These are phyloP conservation scores for Pampus argenteus DNA, from an alignment of 2,797 vertebrate species.

Conservation along the genomic window DNA sequence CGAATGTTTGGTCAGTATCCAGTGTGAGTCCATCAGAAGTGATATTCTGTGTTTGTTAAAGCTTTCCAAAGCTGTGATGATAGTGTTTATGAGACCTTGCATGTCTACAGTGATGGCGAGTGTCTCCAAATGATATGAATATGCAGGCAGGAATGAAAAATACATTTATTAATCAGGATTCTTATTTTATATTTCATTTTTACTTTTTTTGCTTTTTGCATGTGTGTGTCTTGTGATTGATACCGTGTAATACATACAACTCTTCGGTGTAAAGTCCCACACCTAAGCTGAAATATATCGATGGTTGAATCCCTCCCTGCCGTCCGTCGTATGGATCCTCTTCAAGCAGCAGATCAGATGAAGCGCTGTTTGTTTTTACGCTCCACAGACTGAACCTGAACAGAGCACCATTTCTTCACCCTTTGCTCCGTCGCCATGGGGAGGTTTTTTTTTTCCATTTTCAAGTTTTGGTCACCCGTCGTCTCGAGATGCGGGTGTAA, in stretches of 20 bases:
- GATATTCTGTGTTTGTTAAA: conserved; percentile 46
- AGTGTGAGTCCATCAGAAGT: conserved; percentile 50
- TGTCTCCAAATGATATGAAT: conserved; percentile 29
- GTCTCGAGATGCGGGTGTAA: conserved; percentile 8
- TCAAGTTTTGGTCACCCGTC: background rate
- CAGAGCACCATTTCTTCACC: conserved; percentile 15
- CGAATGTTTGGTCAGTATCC: conserved; percentile 36
- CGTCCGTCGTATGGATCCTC: conserved; percentile 25
- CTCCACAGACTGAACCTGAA: conserved; percentile 24
- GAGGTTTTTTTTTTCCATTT: conserved; percentile 19
- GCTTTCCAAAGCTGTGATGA: conserved; percentile 32
- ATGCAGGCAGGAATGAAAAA: conserved; percentile 43
- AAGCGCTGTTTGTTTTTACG: conserved; percentile 38
- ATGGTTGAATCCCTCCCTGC: conserved; percentile 37
- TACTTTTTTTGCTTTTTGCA: conserved; percentile 57
- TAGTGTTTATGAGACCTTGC: conserved; percentile 33
- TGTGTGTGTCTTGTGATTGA: conserved; percentile 70
- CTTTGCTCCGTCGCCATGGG: background rate
- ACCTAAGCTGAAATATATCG: conserved; percentile 38
- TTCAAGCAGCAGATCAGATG: conserved; percentile 37
- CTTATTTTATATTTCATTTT: conserved; percentile 8
- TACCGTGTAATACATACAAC: conserved; percentile 58
- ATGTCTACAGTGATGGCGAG: conserved; percentile 38
- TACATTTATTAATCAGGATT: conserved; percentile 28
- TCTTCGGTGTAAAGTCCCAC: conserved; percentile 53